These are phyloP conservation scores for Patella pellucida DNA, from an alignment of 2,888 invertebrate species.

Conservation along the genomic window DNA sequence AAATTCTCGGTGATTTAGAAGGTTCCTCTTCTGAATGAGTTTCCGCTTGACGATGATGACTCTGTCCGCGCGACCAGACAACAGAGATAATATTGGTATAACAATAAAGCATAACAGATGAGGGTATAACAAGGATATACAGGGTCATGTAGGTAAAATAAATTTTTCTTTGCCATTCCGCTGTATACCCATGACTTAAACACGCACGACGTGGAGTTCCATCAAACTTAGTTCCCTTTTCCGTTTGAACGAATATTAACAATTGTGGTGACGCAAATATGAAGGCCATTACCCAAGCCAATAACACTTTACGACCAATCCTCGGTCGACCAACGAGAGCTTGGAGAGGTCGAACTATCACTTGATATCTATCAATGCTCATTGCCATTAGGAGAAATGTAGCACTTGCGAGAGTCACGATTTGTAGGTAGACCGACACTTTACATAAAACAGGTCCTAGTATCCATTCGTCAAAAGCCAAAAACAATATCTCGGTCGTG, in stretches of 20 bases:
- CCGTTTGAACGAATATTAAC: conserved; percentile 71
- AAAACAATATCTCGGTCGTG: conserved; percentile 71
- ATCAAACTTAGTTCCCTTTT: conserved; percentile 55
- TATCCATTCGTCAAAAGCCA: conserved; percentile 72
- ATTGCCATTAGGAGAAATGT: conserved; percentile 71
- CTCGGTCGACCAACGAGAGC: conserved; percentile 60
- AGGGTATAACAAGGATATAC: conserved; percentile 71
- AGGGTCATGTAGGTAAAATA: conserved; percentile 71
- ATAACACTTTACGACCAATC: conserved; percentile 65
- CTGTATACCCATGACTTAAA: conserved; percentile 70
- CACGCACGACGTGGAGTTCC: conserved; percentile 66
- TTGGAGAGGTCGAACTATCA: conserved; percentile 70
- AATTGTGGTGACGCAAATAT: conserved; percentile 70
- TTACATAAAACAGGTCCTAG: conserved; percentile 71
- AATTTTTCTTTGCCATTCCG: conserved; percentile 71
- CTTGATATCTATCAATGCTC: conserved; percentile 71
- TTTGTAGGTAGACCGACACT: conserved; percentile 69
- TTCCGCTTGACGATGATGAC: conserved; percentile 18
- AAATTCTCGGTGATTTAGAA: conserved; percentile 49
- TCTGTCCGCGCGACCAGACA: conserved; percentile 67
- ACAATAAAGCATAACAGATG: conserved; percentile 70
- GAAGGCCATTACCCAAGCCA: conserved; percentile 71
- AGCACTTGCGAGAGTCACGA: conserved; percentile 54
- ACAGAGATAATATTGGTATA: conserved; percentile 71
- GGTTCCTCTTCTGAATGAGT: background rate